Evolutionary conservation across 2,888 invertebrate genomes (phyloP).

Genomic region (Hydrotaea cyrtoneurina): DNA sequence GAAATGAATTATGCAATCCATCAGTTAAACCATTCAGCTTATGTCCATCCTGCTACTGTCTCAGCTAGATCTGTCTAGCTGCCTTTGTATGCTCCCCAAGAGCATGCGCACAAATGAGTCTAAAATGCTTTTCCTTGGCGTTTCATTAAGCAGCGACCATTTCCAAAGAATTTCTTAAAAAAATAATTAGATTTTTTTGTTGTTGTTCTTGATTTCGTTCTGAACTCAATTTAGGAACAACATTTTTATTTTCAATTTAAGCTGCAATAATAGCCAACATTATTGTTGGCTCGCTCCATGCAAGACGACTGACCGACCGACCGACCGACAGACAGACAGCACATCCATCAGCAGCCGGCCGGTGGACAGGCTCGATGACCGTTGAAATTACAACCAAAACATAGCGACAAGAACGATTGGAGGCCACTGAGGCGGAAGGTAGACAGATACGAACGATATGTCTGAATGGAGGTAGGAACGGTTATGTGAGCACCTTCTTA

Average conservation of each 20-base stretch:
- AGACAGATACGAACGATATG: conserved; percentile 9
- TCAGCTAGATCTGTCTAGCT: no score
- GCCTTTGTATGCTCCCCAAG: no score
- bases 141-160: no score
- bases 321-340: neutral
- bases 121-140: no score
- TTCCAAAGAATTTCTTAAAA: no score
- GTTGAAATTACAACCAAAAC: neutral
- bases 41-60: no score
- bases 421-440: neutral
- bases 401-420: neutral
- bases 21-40: no score
- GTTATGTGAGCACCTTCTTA: conserved; percentile 14
- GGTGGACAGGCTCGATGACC: neutral
- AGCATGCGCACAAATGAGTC: no score
- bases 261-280: neutral
- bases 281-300: no score
- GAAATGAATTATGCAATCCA: neutral
- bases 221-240: conserved; percentile 26
- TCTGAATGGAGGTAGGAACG: neutral
- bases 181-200: no score
- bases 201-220: neutral
- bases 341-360: neutral
- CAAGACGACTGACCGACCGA: no score
- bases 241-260: conserved; percentile 20